Base-by-base conservation (phyloP, 2,797 vertebrate species). In the Lagorchestes hirsutus region DNA sequence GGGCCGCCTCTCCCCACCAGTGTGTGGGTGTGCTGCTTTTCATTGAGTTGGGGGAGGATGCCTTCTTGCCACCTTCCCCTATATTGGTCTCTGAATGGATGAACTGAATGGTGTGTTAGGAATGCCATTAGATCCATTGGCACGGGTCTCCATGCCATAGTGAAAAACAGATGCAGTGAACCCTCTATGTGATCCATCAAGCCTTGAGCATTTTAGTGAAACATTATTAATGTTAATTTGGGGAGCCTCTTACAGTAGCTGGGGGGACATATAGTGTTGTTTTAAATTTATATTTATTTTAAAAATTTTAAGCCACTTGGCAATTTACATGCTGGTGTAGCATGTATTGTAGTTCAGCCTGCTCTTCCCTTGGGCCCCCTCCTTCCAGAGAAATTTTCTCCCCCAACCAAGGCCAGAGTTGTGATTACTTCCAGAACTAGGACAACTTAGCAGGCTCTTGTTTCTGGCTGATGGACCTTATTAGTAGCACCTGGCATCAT, bases 401-500 rank as follows among this genome's bases (percentile, higher is more conserved):
- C 58, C 96, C 28, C 91, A 96, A 97, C 29, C 55, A 55, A 97
- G 95, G 92, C 96, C 92, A 1, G 91, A 91, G 95, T 54, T 99
- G 99, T 99, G 99, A 99, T 99, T 99, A 98, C 98, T 99, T 99
- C 99, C 99, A 99, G 99, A 99, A 98, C 98, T 96, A 0, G 98
- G 98, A 98, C 97, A 97, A 97, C 98, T 98, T 97, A 98, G 98
- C 98, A 98, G 98, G 98, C 98, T 99, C 98, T 98, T 98, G 98
- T 99, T 99, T 98, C 98, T 98, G 74, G 95, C 98, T 98, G 98
- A 98, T 98, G 98, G 97, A 97, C 98, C 99, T 99, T 99, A 99
- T 99, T 99, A 99, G 99, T 97, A 92, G 99, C 99, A 99, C 99
- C 99, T 99, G 99, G 99, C 98, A 98, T 98, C 98, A 98, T 98